These are phyloP conservation scores for Poecile atricapillus DNA, from an alignment of 2,113 vertebrate genomes.

Conservation along the genomic window DNA sequence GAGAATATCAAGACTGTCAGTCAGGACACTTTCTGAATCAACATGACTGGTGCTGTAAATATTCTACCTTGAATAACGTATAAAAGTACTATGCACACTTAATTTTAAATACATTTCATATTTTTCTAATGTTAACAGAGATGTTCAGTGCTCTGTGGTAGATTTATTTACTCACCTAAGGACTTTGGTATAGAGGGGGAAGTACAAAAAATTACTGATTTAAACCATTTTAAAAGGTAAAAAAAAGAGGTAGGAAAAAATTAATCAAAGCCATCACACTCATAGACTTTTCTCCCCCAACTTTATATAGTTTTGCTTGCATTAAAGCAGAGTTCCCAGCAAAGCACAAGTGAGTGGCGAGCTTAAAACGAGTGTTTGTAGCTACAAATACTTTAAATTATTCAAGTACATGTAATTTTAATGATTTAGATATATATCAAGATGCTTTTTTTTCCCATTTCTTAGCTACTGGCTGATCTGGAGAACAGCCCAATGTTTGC, in stretches of 20 bases:
- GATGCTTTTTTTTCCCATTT: background rate
- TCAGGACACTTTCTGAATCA: background rate
- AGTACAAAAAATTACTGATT: background rate
- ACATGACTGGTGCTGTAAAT: background rate
- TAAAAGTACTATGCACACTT: background rate
- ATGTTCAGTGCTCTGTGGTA: background rate
- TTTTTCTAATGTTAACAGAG: background rate
- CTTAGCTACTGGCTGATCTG: slow-evolving; percentile 90
- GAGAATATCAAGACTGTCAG: background rate
- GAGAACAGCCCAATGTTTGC: slow-evolving; percentile 96
- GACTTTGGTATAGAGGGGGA: background rate
- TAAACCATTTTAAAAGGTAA: background rate
- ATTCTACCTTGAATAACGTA: background rate
- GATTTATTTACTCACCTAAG: background rate
- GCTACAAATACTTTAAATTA: background rate
- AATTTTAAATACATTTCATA: background rate
- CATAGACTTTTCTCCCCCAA: accelerated
- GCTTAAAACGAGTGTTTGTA: background rate
- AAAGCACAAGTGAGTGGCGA: background rate
- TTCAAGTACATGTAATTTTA: background rate
- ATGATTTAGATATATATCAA: background rate
- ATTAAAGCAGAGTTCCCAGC: background rate
- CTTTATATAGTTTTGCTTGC: background rate
- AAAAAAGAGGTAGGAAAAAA: background rate
- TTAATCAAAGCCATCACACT: background rate